Base-by-base conservation (phyloP, 2,113 vertebrate genomes). In the Rhipidura dahli region DNA sequence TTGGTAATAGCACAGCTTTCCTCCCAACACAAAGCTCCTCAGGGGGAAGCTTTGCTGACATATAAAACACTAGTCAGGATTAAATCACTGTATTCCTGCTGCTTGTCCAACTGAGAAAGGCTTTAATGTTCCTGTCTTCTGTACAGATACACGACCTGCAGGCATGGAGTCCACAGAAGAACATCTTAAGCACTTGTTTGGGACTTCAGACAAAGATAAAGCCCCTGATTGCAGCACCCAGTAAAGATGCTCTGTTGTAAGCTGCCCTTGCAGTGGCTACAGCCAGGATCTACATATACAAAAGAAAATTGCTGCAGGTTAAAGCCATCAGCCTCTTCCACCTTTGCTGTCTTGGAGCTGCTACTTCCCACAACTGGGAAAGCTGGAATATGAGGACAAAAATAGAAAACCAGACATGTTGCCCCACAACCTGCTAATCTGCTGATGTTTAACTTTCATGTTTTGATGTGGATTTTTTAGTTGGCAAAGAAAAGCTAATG, bases 191-290 rank as follows among this genome's bases (percentile, higher is more conserved):
- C 64, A 40, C 21, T 97, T 95, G 88, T 90, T 94, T 84, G 83
- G 73, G 57, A 26, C 59, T 51, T 71, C 94, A 68, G 79, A 94
- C 53, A 92, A 70, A 68, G 94, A 95, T 17, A 82, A 87, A 61
- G 75, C 42, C 26, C 65, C 93, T 22, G 90, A 97, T 0, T 98
- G 97, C 14, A 92, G 61, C 50, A 94, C 95, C 4, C 97, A 97
- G 7, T 98, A 61, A 91, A 60, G 21, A 17, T 50, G 33, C 37
- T 60, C 10, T 27, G 21, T 33, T 30, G 4, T 35, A 40, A 87
- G n/a, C 44, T 82, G 65, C 23, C 31, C 50, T 64, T 83, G 37
- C 73, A 65, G 49, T 45, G 30, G 8, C 51, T 65, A 11, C 26
- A 72, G 28, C 40, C 19, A 50, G 26, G 63, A 76, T 57, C 40